Evolutionary conservation across 2,797 vertebrate species (phyloP), one percentile per base, ranked within the genome.

Genomic region (Triplophysa bombifrons): DNA sequence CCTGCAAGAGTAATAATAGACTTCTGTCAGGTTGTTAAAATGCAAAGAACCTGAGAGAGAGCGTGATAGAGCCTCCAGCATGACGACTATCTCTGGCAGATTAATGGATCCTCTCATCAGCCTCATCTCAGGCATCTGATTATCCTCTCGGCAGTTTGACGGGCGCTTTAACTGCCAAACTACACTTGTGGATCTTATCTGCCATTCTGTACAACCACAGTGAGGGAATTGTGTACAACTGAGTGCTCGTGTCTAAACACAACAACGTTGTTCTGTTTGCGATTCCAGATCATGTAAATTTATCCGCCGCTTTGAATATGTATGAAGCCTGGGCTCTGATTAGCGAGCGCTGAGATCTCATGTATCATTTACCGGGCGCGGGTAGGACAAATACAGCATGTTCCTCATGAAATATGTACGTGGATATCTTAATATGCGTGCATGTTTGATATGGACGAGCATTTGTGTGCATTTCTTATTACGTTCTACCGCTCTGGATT

Each of bases 31-130:
- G 55, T 58, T 70, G 25, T 69, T 70, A 51, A 70, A 74, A 70
- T 70, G 55, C 55, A 50, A 44, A 61, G 70, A 72, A 41, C 55
- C 58, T 64, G 68, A 71, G 69, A 53, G 69, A 72, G 70, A 53
- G 58, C 55, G 68, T 3, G 20, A 53, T n/a, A 30, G 20, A 14
- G 68, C 58, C 69, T 78, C 60, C 38, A 55, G 68, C 48, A 55
- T 72, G 68, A 63, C n/a, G 34, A 64, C 30, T 53, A 71, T n/a
- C 67, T 17, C 46, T 46, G 22, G 46, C 58, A 78, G 69, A 78
- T 71, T 78, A 72, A 72, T 78, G 76, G 76, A 78, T 78, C 20
- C 58, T 78, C 76, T 72, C 68, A 78, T 78, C 76, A 78, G 68
- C 17, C 65, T 68, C 4, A 38, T 76, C 65, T 76, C 64, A n/a